These are phyloP conservation scores for Menidia beryllina DNA, from an alignment of 2,113 vertebrate genomes.

Conservation along the genomic window DNA sequence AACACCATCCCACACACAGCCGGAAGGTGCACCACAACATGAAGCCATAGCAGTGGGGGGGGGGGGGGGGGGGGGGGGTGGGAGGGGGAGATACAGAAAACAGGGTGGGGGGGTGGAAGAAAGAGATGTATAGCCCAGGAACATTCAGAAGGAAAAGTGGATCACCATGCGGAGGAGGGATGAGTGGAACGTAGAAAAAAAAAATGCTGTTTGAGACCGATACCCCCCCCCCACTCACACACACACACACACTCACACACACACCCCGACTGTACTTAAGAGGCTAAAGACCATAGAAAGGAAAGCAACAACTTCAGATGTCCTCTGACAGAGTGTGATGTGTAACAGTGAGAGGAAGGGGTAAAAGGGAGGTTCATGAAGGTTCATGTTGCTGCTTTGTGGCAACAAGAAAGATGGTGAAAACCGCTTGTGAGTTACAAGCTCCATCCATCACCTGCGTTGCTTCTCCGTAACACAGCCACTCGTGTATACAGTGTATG, in stretches of 20 bases:
- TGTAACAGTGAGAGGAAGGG: conserved; percentile 34
- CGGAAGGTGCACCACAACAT: conserved; percentile 74
- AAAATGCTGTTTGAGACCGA: conserved; percentile 48
- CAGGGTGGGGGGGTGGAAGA: conserved; percentile 43
- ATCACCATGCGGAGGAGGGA: conserved; percentile 64
- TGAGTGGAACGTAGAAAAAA: conserved; percentile 49
- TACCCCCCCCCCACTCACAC: not conserved
- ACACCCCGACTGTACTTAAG: conserved; percentile 20
- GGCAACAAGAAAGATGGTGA: conserved; percentile 71
- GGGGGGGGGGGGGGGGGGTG: conserved; percentile 40
- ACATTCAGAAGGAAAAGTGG: conserved; percentile 68
- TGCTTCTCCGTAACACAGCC: conserved; percentile 47
- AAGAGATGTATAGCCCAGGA: conserved; percentile 62
- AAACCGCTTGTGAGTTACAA: conserved; percentile 74
- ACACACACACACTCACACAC: too few species aligned
- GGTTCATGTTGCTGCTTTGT: conserved; percentile 49
- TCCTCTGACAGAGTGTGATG: conserved; percentile 43
- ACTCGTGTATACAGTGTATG: conserved; percentile 58
- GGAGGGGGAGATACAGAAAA: conserved; percentile 54
- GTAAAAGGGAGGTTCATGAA: conserved; percentile 36
- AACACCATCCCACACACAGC: conserved; percentile 77
- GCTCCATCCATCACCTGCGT: conserved; percentile 75
- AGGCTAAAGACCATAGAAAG: conserved; percentile 53
- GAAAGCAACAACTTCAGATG: conserved; percentile 34
- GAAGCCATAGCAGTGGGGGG: conserved; percentile 57